Conservation (phyloP, 2,797 vertebrate species). For the Alectoris magna region DNA sequence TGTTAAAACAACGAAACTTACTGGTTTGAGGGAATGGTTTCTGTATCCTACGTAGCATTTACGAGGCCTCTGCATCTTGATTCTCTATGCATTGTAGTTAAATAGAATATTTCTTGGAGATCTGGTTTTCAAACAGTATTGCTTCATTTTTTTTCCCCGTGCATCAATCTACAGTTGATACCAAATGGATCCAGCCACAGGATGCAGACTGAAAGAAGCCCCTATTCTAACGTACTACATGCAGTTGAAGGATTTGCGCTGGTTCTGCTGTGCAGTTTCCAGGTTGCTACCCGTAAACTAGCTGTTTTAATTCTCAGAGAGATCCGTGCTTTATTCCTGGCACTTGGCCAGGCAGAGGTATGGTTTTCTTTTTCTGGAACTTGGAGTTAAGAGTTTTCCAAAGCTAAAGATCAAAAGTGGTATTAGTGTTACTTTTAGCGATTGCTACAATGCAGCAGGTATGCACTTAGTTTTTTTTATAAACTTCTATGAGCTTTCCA, state of each 20-base stretch:
- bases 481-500: not conserved
- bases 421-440: not conserved
- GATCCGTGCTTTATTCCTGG: conserved; percentile 92
- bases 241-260: conserved; percentile 95
- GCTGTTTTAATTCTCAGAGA: conserved; percentile 94
- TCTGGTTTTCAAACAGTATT: not conserved
- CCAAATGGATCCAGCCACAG: conserved; percentile 87
- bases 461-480: not conserved
- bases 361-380: conserved; percentile 3
- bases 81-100: not conserved
- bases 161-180: conserved; percentile 71
- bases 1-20: not conserved
- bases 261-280: conserved; percentile 95
- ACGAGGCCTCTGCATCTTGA: not conserved
- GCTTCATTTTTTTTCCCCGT: not conserved
- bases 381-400: not conserved
- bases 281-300: conserved; percentile 94
- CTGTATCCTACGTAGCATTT: not conserved
- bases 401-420: not conserved
- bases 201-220: conserved; percentile 87
- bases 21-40: not conserved
- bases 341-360: conserved; percentile 96
- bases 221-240: conserved; percentile 93
- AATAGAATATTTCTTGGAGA: not conserved
- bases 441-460: not conserved